Evolutionary conservation across 2,113 vertebrate species (phyloP).

Genomic region (Oophaga pumilio): DNA sequence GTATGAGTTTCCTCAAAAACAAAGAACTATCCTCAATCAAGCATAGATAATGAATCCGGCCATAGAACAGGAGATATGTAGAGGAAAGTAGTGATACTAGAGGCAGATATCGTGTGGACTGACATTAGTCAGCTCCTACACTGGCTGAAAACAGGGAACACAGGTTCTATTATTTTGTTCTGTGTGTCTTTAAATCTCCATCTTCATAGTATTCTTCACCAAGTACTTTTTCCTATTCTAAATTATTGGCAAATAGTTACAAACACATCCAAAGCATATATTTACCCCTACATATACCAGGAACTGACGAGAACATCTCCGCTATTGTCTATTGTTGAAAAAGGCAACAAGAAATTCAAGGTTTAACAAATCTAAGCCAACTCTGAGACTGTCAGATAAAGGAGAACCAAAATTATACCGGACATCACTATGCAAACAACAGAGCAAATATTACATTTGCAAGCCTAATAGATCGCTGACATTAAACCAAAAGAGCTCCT

Average conservation of each 20-base stretch:
- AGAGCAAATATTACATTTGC: background rate
- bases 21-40: background rate
- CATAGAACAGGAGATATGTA: background rate
- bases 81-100: background rate
- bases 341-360: background rate
- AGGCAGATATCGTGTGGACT: background rate
- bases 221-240: background rate
- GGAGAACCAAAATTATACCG: background rate
- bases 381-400: background rate
- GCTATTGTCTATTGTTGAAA: background rate
- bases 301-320: background rate
- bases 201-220: background rate
- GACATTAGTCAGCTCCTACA: too few relatives aligned
- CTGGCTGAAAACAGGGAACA: too few relatives aligned
- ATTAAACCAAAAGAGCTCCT: too few relatives aligned
- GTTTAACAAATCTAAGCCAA: slow-evolving; percentile 9
- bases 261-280: slow-evolving; percentile 6
- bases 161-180: too few relatives aligned
- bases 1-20: background rate
- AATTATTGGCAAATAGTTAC: background rate
- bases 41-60: background rate
- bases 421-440: background rate
- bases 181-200: background rate
- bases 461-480: background rate
- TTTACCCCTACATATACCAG: background rate